Percentiles rank a stretch among this genome's conserved stretches.
phyloP scores from a whole-genome alignment of 2,113 vertebrate species.

The Chrysochloris asiatica region DNA sequence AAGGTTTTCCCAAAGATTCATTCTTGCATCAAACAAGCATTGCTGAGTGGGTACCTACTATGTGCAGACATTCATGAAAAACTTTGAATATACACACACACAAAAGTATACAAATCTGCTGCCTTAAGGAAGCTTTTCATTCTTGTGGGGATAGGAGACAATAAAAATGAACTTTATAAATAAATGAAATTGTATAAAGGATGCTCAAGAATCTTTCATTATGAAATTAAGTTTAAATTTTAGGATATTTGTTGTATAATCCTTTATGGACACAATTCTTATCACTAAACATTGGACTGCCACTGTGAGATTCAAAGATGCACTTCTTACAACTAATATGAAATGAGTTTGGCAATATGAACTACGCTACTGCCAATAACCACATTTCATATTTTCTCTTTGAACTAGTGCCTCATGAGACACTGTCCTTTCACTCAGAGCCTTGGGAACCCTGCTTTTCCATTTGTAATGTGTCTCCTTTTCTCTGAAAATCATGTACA shows the following conservation, averaged over 20 bases:
- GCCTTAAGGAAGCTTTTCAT: not conserved
- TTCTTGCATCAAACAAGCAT: slow-evolving; percentile 12
- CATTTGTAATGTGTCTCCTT: not conserved
- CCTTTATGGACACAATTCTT: not conserved
- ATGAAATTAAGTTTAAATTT: slow-evolving; percentile 48
- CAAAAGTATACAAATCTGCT: not conserved
- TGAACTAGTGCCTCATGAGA: not conserved
- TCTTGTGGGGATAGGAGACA: slow-evolving; percentile 1
- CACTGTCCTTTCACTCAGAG: not conserved
- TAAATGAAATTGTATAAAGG: not conserved
- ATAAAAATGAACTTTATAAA: slow-evolving; percentile 19
- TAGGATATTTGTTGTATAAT: not conserved
- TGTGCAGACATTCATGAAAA: not conserved
- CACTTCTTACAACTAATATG: not conserved
- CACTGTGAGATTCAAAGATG: slow-evolving; percentile 8
- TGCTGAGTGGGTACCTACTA: not conserved
- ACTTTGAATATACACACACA: not conserved
- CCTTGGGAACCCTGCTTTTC: not conserved
- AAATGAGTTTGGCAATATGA: slow-evolving; percentile 27
- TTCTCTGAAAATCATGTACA: slow-evolving; percentile 10
- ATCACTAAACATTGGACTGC: not conserved
- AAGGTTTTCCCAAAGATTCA: not conserved
- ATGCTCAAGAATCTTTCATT: not conserved
- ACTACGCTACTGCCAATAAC: slow-evolving; percentile 7
- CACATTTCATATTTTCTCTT: slow-evolving; percentile 35